These are phyloP conservation scores for Natator depressus DNA, from an alignment of 2,113 vertebrate species.

Conservation along the genomic window DNA sequence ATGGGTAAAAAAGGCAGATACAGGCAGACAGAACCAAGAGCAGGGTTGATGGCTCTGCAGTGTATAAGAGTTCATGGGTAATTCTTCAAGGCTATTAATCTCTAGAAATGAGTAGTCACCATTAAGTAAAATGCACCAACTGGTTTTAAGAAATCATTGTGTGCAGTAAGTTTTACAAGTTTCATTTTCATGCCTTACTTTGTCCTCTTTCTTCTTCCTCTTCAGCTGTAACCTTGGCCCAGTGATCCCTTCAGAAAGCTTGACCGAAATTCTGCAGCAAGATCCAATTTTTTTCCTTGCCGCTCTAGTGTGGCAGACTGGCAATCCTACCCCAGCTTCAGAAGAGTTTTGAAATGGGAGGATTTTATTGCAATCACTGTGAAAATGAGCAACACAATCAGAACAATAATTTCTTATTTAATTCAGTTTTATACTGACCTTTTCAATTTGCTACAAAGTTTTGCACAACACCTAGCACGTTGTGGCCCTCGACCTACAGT, in stretches of 20 bases:
- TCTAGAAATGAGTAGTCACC: too few relatives aligned
- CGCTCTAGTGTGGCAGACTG: fast-evolving
- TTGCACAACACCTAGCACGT: fast-evolving
- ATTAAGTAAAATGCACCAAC: too few relatives aligned
- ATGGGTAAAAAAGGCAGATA: too few relatives aligned
- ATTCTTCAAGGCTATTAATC: too few relatives aligned
- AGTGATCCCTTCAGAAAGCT: neutral
- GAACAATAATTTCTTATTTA: fast-evolving
- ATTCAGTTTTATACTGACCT: neutral
- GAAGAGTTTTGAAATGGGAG: neutral
- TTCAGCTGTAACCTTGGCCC: too few relatives aligned
- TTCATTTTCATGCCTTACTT: too few relatives aligned
- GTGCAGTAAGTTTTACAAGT: too few relatives aligned
- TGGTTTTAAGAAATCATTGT: too few relatives aligned
- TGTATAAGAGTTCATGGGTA: too few relatives aligned
- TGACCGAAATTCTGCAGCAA: neutral
- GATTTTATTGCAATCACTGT: neutral
- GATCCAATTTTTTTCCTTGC: neutral
- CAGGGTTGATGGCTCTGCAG: too few relatives aligned
- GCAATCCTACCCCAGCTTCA: neutral
- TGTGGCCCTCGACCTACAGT: neutral
- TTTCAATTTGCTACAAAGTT: neutral
- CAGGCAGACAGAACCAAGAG: too few relatives aligned
- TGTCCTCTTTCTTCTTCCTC: too few relatives aligned
- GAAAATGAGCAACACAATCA: neutral